Base-by-base conservation (phyloP, 1,140 invertebrate genomes). In the Heliconius congener region DNA sequence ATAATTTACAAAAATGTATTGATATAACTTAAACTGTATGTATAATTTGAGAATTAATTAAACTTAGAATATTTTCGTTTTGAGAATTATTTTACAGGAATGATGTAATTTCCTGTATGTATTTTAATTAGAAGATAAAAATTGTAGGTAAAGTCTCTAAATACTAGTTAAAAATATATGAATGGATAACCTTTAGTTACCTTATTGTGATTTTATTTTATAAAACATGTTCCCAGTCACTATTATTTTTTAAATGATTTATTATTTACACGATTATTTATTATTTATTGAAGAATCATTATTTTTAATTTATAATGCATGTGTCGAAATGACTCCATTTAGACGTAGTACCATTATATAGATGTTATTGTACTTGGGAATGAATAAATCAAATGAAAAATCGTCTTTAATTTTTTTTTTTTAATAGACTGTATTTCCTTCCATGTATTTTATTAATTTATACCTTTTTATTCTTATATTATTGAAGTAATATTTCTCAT, bases 321-420 rank as follows among this genome's bases (percentile, higher is more conserved):
- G 90, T 91, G 88, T 91, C 86, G 88, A 86, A 89, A 87, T 90
- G 73, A 89, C 87, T 88, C 87, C 86, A 87, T 93, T 91, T 93
- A 94, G 91, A 81, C 86, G 93, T 94, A 94, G 80, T 89, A 89
- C 83, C 89, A 92, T 90, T 94, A 91, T 93, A 94, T 94, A 93
- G 91, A 93, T 93, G 93, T 94, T 94, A 94, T 92, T 93, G 92
- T 94, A 93, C 88, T 93, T 94, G 90, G 85, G 90, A 91, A 91
- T 90, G 83, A 94, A 93, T 94, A 93, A 92, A 94, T 89, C 78
- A 85, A 89, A 83, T 88, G 84, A 88, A 93, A 92, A 79, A 74
- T 74, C 42, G 60, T 66, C 60, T 66, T 66, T 30, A 27, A 27
- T 66, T 30, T 66, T 16, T 66, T 66, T 66, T 23, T 66, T 66